Percentiles rank a stretch among this genome's conserved stretches.
These are phyloP conservation scores for Megaustenia siamemsis DNA, from an alignment of 2,888 invertebrate genomes.

Conservation along the genomic window DNA sequence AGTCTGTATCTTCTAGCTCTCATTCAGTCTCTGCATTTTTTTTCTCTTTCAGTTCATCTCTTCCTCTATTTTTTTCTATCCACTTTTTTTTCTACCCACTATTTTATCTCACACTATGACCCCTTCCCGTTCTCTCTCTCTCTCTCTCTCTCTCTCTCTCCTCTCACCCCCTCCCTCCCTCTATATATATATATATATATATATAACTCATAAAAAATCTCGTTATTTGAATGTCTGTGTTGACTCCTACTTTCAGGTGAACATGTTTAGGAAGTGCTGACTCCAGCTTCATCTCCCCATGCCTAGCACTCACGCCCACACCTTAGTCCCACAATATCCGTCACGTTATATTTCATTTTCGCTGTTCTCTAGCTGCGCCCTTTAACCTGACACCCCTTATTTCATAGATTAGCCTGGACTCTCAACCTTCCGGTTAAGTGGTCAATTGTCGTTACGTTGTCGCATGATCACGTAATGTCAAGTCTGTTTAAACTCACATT, in stretches of 20 bases:
- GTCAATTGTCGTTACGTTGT: not conserved
- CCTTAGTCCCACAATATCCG: not conserved
- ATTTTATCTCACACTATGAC: not conserved
- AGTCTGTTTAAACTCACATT: not conserved
- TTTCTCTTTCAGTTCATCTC: not conserved
- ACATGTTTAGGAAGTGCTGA: no score
- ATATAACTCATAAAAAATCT: not conserved
- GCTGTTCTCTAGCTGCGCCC: not conserved
- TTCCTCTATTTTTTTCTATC: slow-evolving; percentile 23
- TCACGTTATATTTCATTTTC: not conserved
- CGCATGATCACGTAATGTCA: not conserved
- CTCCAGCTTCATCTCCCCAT: not conserved
- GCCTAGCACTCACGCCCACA: not conserved
- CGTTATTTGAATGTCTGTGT: not conserved
- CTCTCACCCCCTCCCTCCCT: no score
- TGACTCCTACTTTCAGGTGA: not conserved
- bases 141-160: no score
- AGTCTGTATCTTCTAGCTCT: no score
- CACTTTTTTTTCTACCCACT: not conserved
- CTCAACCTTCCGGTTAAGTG: not conserved
- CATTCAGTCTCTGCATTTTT: no score
- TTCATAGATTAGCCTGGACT: not conserved
- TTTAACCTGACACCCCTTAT: not conserved
- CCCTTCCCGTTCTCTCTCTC: not conserved
- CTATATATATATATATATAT: no score